Evolutionary conservation across 2,888 invertebrate genomes (phyloP).

Genomic region (Microchrysa polita): DNA sequence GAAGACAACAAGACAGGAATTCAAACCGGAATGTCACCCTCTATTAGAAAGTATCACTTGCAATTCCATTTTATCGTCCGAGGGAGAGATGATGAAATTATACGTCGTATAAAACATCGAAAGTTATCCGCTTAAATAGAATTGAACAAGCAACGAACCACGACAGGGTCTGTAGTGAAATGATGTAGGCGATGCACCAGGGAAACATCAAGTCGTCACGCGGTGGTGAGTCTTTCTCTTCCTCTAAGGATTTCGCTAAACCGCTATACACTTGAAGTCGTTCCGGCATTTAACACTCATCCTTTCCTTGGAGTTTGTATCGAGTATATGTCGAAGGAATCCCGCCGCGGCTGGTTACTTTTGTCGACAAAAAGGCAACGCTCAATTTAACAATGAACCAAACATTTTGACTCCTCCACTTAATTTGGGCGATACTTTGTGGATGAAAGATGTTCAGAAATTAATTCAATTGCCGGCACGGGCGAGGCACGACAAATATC

Average conservation of each 20-base stretch:
- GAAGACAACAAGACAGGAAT: slow-evolving; percentile 32
- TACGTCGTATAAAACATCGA: slow-evolving; percentile 31
- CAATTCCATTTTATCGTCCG: slow-evolving; percentile 7
- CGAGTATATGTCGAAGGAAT: background rate
- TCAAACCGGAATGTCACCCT: background rate
- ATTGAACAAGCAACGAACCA: slow-evolving; percentile 21
- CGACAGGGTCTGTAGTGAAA: background rate
- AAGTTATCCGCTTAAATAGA: slow-evolving; percentile 41
- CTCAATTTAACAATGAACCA: slow-evolving; percentile 48
- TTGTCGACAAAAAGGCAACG: slow-evolving; percentile 36
- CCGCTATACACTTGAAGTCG: slow-evolving; percentile 37
- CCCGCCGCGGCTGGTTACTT: slow-evolving; percentile 5
- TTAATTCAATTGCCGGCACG: slow-evolving; percentile 49
- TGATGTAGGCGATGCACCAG: slow-evolving; percentile 30
- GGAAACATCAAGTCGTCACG: slow-evolving; percentile 27
- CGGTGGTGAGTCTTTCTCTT: slow-evolving; percentile 15
- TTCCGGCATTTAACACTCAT: slow-evolving; percentile 46
- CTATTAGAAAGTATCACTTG: background rate
- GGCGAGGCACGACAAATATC: slow-evolving; percentile 40
- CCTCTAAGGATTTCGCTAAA: slow-evolving; percentile 24
- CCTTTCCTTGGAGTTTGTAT: background rate
- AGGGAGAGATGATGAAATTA: slow-evolving; percentile 28
- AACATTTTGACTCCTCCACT: slow-evolving; percentile 47
- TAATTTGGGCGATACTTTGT: slow-evolving; percentile 48
- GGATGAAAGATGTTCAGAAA: slow-evolving; percentile 48